Conservation (phyloP, 2,888 invertebrate genomes). For the Carabus problematicus region DNA sequence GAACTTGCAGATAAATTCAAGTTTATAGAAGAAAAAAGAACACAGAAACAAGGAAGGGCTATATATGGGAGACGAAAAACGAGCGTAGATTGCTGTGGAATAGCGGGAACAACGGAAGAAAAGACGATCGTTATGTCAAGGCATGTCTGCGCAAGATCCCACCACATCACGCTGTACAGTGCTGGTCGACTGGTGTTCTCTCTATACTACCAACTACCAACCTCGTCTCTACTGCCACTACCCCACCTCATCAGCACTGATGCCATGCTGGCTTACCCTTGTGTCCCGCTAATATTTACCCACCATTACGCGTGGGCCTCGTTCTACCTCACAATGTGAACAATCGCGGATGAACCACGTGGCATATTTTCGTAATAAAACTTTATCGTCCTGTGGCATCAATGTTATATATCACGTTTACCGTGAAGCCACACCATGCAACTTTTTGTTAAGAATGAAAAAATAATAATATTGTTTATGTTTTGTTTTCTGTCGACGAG, state of each 20-base stretch:
- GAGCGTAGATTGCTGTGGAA: background rate
- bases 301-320: conserved; percentile 2
- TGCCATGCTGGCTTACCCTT: background rate
- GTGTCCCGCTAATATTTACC: background rate
- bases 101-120: conserved; percentile 15
- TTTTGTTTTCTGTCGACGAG: no score
- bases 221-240: background rate
- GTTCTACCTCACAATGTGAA: background rate
- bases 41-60: background rate
- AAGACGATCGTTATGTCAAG: conserved; percentile 39
- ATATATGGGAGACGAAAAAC: background rate
- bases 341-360: conserved; percentile 15
- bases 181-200: no score
- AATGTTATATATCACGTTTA: no score
- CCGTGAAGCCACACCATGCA: no score
- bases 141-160: conserved; percentile 28
- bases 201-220: no score
- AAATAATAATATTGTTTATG: no score
- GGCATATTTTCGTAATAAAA: conserved; percentile 16
- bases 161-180: no score
- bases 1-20: conserved; percentile 17
- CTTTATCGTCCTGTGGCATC: conserved; percentile 1
- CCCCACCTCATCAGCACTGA: background rate
- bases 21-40: conserved; percentile 4
- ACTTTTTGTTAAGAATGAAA: no score